Base-by-base conservation (phyloP, 2,797 vertebrate species). In the Onychomys torridus region DNA sequence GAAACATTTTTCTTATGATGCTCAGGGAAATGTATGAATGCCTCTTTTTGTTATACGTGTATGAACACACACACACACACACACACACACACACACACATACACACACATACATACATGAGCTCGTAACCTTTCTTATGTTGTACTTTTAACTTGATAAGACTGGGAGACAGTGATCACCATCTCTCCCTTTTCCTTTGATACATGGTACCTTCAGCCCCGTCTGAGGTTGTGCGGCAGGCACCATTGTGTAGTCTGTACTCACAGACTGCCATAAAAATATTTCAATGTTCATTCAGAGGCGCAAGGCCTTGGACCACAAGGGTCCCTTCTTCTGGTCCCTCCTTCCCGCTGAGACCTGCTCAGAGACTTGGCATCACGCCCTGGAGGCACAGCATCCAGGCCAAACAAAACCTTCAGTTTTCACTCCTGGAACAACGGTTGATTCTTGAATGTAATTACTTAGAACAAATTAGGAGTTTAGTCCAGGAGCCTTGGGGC, bases 261-360 rank as follows among this genome's bases (percentile, higher is more conserved):
- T 98, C 97, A 52, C 96, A 97, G 98, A 97, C 90, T 84, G 93
- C 97, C 96, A 76, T 95, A 95, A 96, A 97, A 95, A 89, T 97
- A 97, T 97, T 98, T 98, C 95, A 97, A 96, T 97, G 97, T 87
- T 97, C 87, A 96, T 95, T 95, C 90, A 97, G 96, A 98, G 65
- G 98, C 96, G 96, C 88, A 96, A 87, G 89, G 92, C 97, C 97
- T 97, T 43, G 77, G 94, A 96, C 96, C 97, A 98, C 97, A 98
- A 96, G 97, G 97, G 59, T 97, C 98, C 96, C 96, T 98, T 98
- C 98, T 98, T 98, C 97, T 96, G 94, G 97, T 94, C 89, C 94
- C 96, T 97, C 96, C 96, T 97, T 97, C 98, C 87, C 97, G 98
- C 97, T 98, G 96, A 97, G 98, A 92, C 98, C 96, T 94, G 98